Evolutionary conservation across 1,140 invertebrate genomes (phyloP).

Genomic region (Leptestheria dahalacensis): DNA sequence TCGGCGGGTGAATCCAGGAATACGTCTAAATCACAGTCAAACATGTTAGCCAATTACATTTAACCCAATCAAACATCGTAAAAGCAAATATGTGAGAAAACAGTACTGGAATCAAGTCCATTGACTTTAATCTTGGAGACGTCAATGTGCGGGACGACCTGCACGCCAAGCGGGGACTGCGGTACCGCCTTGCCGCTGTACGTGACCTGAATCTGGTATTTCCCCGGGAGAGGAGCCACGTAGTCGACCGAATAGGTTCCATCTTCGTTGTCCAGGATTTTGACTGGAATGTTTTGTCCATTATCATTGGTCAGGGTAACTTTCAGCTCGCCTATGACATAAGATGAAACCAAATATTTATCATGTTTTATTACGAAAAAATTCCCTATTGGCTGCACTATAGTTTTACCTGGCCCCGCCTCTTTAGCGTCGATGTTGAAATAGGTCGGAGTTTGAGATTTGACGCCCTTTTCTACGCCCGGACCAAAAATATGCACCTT

Average conservation of each 20-base stretch:
- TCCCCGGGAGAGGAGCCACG: constrained; percentile 46
- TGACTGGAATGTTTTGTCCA: constrained; percentile 48
- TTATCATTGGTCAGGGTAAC: constrained; percentile 57
- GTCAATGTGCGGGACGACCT: constrained; percentile 62
- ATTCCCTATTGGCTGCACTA: too few relatives aligned
- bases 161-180: constrained; percentile 59
- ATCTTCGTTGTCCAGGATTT: constrained; percentile 62
- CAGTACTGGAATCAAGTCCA: constrained; percentile 65
- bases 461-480: constrained; percentile 51
- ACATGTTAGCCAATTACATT: not conserved
- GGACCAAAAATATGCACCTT: constrained; percentile 63
- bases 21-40: constrained; percentile 42
- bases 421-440: constrained; percentile 55
- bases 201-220: constrained; percentile 51
- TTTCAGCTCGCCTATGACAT: constrained; percentile 43
- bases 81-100: not conserved
- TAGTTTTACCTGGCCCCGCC: constrained; percentile 33
- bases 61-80: too few relatives aligned
- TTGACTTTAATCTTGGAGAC: constrained; percentile 76
- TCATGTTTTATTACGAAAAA: too few relatives aligned
- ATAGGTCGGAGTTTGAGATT: constrained; percentile 51
- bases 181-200: constrained; percentile 68
- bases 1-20: constrained; percentile 65
- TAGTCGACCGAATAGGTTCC: constrained; percentile 65
- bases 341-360: constrained; percentile 1